phyloP scores from a whole-genome alignment of 2,888 invertebrate species.

The Hyppa rectilinea region DNA sequence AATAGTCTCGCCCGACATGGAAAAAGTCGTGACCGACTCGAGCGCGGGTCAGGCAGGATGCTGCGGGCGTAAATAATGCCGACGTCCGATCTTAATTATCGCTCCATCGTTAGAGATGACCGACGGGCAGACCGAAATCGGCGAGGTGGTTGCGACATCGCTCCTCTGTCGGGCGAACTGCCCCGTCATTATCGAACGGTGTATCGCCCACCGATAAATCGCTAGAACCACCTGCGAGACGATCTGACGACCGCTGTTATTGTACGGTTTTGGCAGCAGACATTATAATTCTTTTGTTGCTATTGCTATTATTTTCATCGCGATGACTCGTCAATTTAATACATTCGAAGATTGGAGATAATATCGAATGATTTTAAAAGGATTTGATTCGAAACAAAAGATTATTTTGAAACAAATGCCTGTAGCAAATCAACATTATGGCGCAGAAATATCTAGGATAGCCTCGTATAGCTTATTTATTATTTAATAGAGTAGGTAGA shows the following conservation, averaged over 20 bases:
- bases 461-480: constrained; percentile 33
- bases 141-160: constrained; percentile 85
- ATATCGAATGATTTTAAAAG: constrained; percentile 73
- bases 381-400: constrained; percentile 75
- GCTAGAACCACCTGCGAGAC: constrained; percentile 85
- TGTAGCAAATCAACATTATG: constrained; percentile 51
- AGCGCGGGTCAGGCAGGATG: constrained; percentile 85
- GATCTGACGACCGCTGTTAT: constrained; percentile 72
- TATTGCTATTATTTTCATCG: constrained; percentile 85
- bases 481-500: constrained; percentile 24
- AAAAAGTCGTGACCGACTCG: constrained; percentile 88
- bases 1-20: constrained; percentile 85
- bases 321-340: constrained; percentile 83
- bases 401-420: constrained; percentile 62
- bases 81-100: constrained; percentile 90
- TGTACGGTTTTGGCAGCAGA: constrained; percentile 86
- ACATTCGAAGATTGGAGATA: constrained; percentile 78
- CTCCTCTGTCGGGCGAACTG: constrained; percentile 75
- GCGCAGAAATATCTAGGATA: constrained; percentile 45
- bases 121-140: constrained; percentile 87
- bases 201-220: constrained; percentile 86
- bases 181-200: constrained; percentile 82
- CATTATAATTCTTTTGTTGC: constrained; percentile 88
- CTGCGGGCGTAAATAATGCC: constrained; percentile 90
- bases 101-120: constrained; percentile 89